Conservation (phyloP, 2,113 vertebrate genomes). For the Paedocypris sp. region DNA sequence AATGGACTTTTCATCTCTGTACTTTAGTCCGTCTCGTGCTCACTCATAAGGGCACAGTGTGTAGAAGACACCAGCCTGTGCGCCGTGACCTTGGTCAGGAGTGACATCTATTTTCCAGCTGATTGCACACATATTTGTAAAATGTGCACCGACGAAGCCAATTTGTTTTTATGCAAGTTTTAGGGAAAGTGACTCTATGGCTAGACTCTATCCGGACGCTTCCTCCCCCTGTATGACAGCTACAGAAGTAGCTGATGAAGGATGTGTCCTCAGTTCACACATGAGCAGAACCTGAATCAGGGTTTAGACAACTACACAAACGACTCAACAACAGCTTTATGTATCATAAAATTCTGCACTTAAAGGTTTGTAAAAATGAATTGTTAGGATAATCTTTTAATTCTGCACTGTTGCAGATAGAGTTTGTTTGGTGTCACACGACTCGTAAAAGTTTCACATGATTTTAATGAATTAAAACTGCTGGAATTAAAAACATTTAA, state of each 20-base stretch:
- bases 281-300: slow-evolving; percentile 44
- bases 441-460: too few relatives aligned
- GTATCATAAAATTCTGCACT: too few relatives aligned
- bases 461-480: too few relatives aligned
- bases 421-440: too few relatives aligned
- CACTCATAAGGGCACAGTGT: slow-evolving; percentile 24
- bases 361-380: too few relatives aligned
- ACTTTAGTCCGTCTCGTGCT: slow-evolving; percentile 1
- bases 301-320: not conserved
- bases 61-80: slow-evolving; percentile 60
- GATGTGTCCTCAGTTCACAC: slow-evolving; percentile 48
- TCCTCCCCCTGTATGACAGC: slow-evolving; percentile 54
- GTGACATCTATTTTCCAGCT: slow-evolving; percentile 69
- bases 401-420: too few relatives aligned
- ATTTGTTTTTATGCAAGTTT: slow-evolving; percentile 72
- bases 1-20: slow-evolving; percentile 4
- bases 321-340: not conserved
- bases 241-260: slow-evolving; percentile 55
- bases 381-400: too few relatives aligned
- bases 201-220: slow-evolving; percentile 35
- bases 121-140: slow-evolving; percentile 66
- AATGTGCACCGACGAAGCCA: slow-evolving; percentile 63
- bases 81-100: slow-evolving; percentile 60
- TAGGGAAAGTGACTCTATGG: slow-evolving; percentile 59
- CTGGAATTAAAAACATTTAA: too few relatives aligned